These are phyloP conservation scores for Mellilla xanthometata DNA, from an alignment of 2,888 invertebrate species.

Conservation along the genomic window DNA sequence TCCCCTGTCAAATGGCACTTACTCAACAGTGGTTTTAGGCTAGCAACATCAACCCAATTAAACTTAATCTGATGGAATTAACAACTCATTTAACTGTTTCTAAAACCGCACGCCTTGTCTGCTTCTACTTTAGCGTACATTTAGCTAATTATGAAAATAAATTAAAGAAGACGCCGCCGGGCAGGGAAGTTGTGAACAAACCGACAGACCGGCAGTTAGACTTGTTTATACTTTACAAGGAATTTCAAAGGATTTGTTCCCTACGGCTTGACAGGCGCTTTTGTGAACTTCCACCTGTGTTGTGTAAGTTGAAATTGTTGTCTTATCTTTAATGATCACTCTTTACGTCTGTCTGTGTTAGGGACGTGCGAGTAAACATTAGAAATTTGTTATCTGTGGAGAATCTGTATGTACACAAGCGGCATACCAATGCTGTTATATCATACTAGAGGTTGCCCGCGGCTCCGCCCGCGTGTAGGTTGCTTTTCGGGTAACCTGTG, in stretches of 20 bases:
- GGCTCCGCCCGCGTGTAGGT: too few relatives aligned
- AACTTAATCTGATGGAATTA: neutral
- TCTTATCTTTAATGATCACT: conserved; percentile 49
- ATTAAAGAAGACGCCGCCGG: conserved; percentile 64
- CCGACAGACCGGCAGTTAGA: conserved; percentile 55
- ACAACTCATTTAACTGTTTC: neutral
- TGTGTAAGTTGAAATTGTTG: conserved; percentile 48
- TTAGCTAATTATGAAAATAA: conserved; percentile 68
- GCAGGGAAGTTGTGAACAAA: conserved; percentile 54
- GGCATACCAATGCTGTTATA: too few relatives aligned
- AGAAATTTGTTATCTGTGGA: neutral
- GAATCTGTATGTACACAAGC: too few relatives aligned
- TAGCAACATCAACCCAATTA: too few relatives aligned
- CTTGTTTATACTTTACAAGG: conserved; percentile 67
- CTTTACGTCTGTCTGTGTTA: conserved; percentile 35
- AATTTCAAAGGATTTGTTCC: conserved; percentile 68
- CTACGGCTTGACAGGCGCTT: conserved; percentile 46
- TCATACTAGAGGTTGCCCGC: too few relatives aligned
- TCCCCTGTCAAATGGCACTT: neutral
- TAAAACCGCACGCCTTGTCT: neutral
- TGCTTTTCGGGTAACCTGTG: too few relatives aligned
- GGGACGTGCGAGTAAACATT: conserved; percentile 8
- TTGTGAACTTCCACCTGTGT: conserved; percentile 59
- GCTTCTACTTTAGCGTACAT: neutral
- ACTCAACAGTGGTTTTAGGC: too few relatives aligned